phyloP scores from a whole-genome alignment of 2,113 vertebrate species.

The Petroica traversi region DNA sequence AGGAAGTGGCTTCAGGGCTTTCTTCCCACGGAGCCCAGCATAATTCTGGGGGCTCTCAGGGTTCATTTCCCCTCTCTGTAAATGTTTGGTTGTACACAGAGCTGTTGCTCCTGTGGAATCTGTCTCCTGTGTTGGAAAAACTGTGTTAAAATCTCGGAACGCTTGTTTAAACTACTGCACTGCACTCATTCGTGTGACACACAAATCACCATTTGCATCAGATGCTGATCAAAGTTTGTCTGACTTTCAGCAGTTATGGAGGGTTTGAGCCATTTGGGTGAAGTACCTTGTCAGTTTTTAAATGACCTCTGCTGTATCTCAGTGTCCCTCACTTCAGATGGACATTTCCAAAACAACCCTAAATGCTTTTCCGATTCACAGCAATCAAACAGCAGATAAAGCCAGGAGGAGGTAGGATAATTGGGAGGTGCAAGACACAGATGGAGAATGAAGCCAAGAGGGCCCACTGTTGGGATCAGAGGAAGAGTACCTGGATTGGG shows the following conservation, averaged over 20 bases:
- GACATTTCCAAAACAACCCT: neutral
- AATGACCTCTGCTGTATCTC: neutral
- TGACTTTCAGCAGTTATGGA: constrained; percentile 71
- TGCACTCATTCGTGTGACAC: constrained; percentile 24
- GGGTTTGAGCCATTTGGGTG: constrained; percentile 61
- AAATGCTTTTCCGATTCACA: neutral
- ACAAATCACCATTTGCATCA: constrained; percentile 64
- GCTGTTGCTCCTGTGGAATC: neutral
- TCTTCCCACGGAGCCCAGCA: fast-evolving
- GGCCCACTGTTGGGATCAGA: neutral
- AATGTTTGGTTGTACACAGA: neutral
- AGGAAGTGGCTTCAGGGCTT: neutral
- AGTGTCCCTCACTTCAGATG: neutral
- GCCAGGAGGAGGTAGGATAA: neutral
- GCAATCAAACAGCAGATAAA: neutral
- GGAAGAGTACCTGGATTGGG: neutral
- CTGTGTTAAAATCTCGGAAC: neutral
- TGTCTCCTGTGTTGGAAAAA: neutral
- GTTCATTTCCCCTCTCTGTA: fast-evolving
- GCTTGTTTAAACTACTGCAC: constrained; percentile 36
- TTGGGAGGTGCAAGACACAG: neutral
- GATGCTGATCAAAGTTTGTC: constrained; percentile 74
- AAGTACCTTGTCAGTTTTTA: constrained; percentile 45
- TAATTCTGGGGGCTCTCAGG: neutral
- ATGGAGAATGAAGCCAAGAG: neutral